Percentiles rank a stretch among this genome's conserved stretches.
phyloP scores from a whole-genome alignment of 2,888 invertebrate species.

The Eretmocerus hayati region DNA sequence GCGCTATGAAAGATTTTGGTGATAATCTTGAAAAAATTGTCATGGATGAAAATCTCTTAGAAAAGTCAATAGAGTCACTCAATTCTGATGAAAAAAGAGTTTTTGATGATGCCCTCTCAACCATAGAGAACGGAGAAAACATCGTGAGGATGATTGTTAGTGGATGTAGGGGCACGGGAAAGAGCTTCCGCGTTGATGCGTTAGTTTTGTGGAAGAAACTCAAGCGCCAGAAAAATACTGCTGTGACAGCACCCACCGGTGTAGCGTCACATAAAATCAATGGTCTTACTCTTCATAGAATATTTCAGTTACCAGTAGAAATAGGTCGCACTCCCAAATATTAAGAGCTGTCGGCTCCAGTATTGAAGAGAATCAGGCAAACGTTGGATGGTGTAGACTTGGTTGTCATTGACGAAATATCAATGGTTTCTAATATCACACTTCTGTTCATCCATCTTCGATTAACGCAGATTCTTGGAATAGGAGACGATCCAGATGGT shows the following conservation, averaged over 20 bases:
- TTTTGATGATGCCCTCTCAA: constrained; percentile 19
- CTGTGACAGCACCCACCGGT: too few relatives aligned
- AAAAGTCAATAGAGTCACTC: too few relatives aligned
- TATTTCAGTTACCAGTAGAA: too few relatives aligned
- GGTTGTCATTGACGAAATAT: constrained; percentile 32
- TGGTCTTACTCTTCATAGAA: too few relatives aligned
- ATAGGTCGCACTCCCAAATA: constrained; percentile 27
- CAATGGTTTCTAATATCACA: too few relatives aligned
- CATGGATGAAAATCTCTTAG: constrained; percentile 4
- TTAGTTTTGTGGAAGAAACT: too few relatives aligned
- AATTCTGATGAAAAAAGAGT: constrained; percentile 24
- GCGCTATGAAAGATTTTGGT: too few relatives aligned
- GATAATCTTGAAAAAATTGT: too few relatives aligned
- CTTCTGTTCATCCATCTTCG: constrained; percentile 29
- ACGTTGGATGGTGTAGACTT: too few relatives aligned
- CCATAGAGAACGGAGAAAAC: not conserved
- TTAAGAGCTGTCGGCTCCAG: constrained; percentile 27
- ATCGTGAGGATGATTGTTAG: not conserved
- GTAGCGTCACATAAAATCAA: too few relatives aligned
- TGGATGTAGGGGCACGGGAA: not conserved
- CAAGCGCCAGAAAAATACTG: not conserved
- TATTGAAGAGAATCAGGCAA: constrained; percentile 29
- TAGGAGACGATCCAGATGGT: too few relatives aligned
- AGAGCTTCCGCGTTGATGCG: not conserved
- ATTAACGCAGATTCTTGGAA: too few relatives aligned